A percentile compares a stretch with the other conserved stretches of the same genome.
Conservation (phyloP, 2,797 vertebrate genomes). For the Sebastes steindachneri region DNA sequence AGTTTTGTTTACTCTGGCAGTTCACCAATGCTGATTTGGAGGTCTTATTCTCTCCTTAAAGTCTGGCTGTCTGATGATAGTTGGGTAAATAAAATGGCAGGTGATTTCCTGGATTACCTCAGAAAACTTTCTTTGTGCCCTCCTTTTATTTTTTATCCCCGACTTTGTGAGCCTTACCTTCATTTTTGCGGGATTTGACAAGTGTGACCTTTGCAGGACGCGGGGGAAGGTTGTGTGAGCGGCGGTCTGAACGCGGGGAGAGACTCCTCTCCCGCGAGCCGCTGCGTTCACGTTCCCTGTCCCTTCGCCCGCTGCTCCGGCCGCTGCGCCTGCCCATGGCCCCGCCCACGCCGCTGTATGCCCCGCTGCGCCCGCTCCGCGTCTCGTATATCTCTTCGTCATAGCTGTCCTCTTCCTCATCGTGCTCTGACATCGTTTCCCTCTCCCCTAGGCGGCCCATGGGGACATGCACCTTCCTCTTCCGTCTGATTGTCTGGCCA, state of each 20-base stretch:
- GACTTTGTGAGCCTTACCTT: slow-evolving; percentile 90
- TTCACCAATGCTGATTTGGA: slow-evolving; percentile 63
- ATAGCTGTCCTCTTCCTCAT: slow-evolving; percentile 96
- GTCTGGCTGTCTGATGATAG: slow-evolving; percentile 19
- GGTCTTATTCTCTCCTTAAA: slow-evolving; percentile 53
- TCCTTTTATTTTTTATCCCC: slow-evolving; percentile 17
- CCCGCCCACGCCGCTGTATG: slow-evolving; percentile 83
- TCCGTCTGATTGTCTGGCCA: slow-evolving; percentile 93
- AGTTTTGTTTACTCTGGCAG: slow-evolving; percentile 69
- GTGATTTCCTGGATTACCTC: slow-evolving; percentile 21
- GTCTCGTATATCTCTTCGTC: slow-evolving; percentile 94
- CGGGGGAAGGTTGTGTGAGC: slow-evolving; percentile 91
- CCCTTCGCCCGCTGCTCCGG: slow-evolving; percentile 74
- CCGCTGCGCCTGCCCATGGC: slow-evolving; percentile 87
- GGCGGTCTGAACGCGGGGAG: slow-evolving; percentile 93
- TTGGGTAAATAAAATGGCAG: slow-evolving; percentile 15
- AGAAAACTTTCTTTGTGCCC: background rate
- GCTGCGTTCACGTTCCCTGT: slow-evolving; percentile 88
- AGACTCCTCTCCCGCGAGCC: slow-evolving; percentile 93
- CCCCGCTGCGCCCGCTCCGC: slow-evolving; percentile 85
- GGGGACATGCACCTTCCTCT: slow-evolving; percentile 96
- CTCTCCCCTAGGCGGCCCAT: slow-evolving; percentile 90
- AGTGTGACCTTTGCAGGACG: slow-evolving; percentile 97
- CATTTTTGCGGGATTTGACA: slow-evolving; percentile 97
- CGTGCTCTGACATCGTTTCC: slow-evolving; percentile 93